Evolutionary conservation across 2,888 invertebrate species (phyloP).

Genomic region (Theretra japonica): DNA sequence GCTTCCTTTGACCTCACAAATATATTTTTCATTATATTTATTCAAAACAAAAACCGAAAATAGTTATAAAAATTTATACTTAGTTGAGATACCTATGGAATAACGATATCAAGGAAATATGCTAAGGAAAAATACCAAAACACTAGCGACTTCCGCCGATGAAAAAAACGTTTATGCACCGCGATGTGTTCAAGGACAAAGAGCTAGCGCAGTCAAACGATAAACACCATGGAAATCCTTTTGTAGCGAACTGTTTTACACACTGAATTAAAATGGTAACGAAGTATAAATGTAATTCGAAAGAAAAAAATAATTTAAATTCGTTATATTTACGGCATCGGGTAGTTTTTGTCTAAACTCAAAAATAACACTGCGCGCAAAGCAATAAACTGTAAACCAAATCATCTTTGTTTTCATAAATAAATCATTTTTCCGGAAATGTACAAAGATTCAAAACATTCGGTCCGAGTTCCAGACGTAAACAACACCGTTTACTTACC

Average conservation of each 20-base stretch:
- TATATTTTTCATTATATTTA: too few species aligned
- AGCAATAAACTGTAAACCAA: not conserved
- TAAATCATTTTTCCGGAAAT: constrained; percentile 1
- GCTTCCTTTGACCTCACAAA: too few species aligned
- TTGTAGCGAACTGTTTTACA: not conserved
- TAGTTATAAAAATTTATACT: too few species aligned
- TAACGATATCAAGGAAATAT: too few species aligned
- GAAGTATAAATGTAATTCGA: not conserved
- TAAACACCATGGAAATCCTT: not conserved
- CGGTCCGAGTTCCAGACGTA: constrained; percentile 12
- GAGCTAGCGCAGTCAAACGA: not conserved
- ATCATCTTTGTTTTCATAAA: constrained; percentile 10
- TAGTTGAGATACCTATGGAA: too few species aligned
- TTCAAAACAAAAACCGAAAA: too few species aligned
- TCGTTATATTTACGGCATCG: not conserved
- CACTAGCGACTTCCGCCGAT: not conserved
- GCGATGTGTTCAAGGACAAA: not conserved
- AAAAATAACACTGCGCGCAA: not conserved
- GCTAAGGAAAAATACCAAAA: not conserved
- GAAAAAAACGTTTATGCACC: not conserved
- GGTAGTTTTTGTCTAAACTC: not conserved
- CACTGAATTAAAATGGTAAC: not conserved
- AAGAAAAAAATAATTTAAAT: not conserved
- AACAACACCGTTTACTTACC: constrained; percentile 54
- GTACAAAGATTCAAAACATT: constrained; percentile 13